These are phyloP conservation scores for Dromius quadrimaculatus DNA, from an alignment of 2,888 invertebrate genomes.

Conservation along the genomic window DNA sequence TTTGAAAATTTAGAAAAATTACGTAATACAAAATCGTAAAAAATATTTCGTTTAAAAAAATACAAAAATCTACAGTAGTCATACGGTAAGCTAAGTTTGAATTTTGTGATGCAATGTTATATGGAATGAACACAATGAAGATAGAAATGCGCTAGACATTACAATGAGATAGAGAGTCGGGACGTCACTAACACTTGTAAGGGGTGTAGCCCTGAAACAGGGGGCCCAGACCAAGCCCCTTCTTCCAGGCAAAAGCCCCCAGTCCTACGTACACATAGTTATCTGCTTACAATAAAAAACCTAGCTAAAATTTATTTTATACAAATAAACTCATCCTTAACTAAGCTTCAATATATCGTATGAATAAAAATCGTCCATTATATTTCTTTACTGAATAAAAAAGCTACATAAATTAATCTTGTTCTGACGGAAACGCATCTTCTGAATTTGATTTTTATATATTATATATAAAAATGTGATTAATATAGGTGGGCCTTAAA, in stretches of 20 bases:
- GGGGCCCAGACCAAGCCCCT: slow-evolving; percentile 50
- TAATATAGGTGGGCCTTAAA: slow-evolving; percentile 62
- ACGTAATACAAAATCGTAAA: slow-evolving; percentile 50
- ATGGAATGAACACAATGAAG: slow-evolving; percentile 64
- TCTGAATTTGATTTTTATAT: slow-evolving; percentile 57
- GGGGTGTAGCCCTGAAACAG: neutral
- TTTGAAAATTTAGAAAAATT: slow-evolving; percentile 42
- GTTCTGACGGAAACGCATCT: slow-evolving; percentile 58
- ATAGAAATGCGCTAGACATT: slow-evolving; percentile 51
- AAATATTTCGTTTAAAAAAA: slow-evolving; percentile 63
- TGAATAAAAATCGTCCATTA: slow-evolving; percentile 52
- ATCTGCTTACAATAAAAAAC: slow-evolving; percentile 66
- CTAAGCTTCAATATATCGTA: slow-evolving; percentile 64
- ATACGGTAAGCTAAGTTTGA: slow-evolving; percentile 59
- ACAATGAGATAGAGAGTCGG: slow-evolving; percentile 49
- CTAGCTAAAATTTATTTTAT: slow-evolving; percentile 67
- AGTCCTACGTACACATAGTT: slow-evolving; percentile 61
- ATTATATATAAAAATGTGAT: slow-evolving; percentile 57
- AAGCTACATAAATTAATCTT: slow-evolving; percentile 60
- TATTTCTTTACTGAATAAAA: slow-evolving; percentile 53
- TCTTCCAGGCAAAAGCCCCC: slow-evolving; percentile 56
- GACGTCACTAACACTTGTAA: slow-evolving; percentile 47
- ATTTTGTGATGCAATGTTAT: slow-evolving; percentile 63
- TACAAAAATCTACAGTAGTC: slow-evolving; percentile 66
- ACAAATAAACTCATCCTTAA: slow-evolving; percentile 65